Evolutionary conservation across 2,888 invertebrate genomes (phyloP).

Genomic region (Thysanoteuthis rhombus): DNA sequence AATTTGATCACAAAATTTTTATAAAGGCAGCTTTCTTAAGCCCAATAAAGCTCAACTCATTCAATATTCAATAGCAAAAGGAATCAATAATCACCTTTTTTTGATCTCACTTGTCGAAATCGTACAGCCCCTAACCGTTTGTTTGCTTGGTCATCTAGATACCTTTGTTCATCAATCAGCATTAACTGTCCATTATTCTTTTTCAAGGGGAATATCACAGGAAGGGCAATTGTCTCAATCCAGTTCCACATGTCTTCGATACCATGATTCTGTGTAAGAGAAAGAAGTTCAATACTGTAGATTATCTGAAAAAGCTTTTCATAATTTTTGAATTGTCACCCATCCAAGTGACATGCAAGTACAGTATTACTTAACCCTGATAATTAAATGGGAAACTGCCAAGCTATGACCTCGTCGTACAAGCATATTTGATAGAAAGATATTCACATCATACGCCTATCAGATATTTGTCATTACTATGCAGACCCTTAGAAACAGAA

Average conservation of each 20-base stretch:
- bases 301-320: background rate
- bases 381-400: background rate
- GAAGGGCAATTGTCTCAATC: conserved; percentile 33
- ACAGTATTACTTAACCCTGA: background rate
- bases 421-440: background rate
- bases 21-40: too few species aligned
- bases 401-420: background rate
- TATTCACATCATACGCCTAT: background rate
- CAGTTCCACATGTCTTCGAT: conserved; percentile 34
- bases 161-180: conserved; percentile 39
- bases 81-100: conserved; percentile 15
- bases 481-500: too few species aligned
- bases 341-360: background rate
- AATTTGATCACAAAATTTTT: too few species aligned
- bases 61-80: too few species aligned
- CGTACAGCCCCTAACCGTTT: conserved; percentile 37
- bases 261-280: background rate
- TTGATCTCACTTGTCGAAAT: background rate
- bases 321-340: background rate
- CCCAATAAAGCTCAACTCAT: too few species aligned
- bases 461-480: too few species aligned
- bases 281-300: background rate
- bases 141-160: conserved; percentile 37
- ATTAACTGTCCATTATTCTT: conserved; percentile 36
- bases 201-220: conserved; percentile 37